Conservation (phyloP, 2,888 invertebrate genomes). For the Caenorhabditis japonica region DNA sequence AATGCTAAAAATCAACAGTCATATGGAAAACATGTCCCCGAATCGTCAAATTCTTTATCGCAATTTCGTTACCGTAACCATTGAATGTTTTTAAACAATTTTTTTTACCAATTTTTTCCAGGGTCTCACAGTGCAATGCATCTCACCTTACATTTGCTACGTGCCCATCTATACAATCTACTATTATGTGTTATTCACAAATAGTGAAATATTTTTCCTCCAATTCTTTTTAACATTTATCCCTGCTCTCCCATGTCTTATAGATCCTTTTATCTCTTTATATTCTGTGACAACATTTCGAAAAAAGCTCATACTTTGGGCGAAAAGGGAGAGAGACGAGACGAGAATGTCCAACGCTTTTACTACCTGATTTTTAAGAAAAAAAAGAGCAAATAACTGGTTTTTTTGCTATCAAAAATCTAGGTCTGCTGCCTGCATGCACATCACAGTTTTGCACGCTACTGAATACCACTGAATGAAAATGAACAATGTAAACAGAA, state of each 20-base stretch:
- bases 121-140: constrained; percentile 31
- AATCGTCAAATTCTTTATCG: background rate
- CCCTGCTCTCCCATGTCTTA: constrained; percentile 14
- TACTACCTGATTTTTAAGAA: constrained; percentile 9
- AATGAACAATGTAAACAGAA: too few species aligned
- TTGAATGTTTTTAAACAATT: background rate
- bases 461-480: too few species aligned
- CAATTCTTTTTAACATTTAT: constrained; percentile 19
- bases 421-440: too few species aligned
- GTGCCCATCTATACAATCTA: constrained; percentile 23
- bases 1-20: constrained; percentile 1
- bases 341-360: constrained; percentile 15
- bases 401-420: too few species aligned
- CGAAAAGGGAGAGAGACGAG: constrained; percentile 1
- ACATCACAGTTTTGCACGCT: too few species aligned
- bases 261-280: constrained; percentile 17
- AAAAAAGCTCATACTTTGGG: constrained; percentile 13
- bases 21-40: constrained; percentile 1
- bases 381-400: too few species aligned
- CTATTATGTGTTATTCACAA: constrained; percentile 22
- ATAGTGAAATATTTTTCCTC: constrained; percentile 13
- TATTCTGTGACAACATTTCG: constrained; percentile 36
- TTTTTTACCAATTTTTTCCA: constrained; percentile 2
- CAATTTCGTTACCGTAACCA: background rate
- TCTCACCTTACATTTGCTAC: constrained; percentile 21